Conservation (phyloP, 2,113 vertebrate species). For the Alectura lathami region DNA sequence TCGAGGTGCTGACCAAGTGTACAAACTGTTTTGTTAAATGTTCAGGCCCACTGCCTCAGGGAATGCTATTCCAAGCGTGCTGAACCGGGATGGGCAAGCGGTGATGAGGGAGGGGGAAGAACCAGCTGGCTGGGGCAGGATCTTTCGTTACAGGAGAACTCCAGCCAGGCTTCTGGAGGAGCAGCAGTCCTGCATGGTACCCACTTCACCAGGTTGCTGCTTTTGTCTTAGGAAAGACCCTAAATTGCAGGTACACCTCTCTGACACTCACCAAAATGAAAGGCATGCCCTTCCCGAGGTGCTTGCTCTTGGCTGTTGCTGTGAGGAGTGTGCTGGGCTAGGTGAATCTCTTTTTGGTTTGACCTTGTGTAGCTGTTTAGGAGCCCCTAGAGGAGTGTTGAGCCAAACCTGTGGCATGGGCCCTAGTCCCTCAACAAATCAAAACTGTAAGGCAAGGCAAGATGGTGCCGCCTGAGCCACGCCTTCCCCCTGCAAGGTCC, state of each 20-base stretch:
- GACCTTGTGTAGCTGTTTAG: not conserved
- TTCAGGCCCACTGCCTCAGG: not conserved
- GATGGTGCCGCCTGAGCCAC: not conserved
- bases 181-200: not conserved
- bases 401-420: not conserved
- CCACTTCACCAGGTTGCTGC: not conserved
- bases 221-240: not conserved
- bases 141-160: not conserved
- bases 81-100: not conserved
- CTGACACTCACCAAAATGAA: not conserved
- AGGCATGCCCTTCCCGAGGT: not conserved
- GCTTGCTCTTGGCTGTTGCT: not conserved
- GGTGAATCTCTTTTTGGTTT: not conserved
- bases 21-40: conserved; percentile 12
- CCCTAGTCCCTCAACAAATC: accelerated
- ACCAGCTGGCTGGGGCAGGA: not conserved
- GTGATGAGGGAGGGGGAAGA: not conserved
- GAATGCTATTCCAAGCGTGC: not conserved
- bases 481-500: not conserved
- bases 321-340: not conserved
- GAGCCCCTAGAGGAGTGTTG: not conserved
- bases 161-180: not conserved
- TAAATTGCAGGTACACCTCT: not conserved
- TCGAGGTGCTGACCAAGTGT: not conserved
- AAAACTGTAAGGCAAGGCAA: not conserved